phyloP scores from a whole-genome alignment of 2,888 invertebrate species.

The Tanypteryx hageni region DNA sequence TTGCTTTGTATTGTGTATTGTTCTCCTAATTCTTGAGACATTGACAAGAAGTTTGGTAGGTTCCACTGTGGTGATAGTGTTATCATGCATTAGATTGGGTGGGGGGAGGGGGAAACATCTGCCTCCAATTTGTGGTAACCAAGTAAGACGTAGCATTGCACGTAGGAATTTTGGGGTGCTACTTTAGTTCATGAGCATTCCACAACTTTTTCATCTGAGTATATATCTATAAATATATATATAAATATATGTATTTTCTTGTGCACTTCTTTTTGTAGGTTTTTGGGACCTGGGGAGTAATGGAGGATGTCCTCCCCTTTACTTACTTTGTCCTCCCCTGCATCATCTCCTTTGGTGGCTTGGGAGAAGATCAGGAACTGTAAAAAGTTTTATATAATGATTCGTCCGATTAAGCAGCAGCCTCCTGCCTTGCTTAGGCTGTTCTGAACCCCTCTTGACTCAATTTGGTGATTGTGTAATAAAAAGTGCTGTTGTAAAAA shows the following conservation, averaged over 20 bases:
- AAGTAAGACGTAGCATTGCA: constrained; percentile 61
- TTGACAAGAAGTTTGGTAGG: constrained; percentile 60
- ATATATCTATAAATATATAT: constrained; percentile 59
- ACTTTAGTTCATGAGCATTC: constrained; percentile 63
- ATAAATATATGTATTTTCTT: constrained; percentile 51
- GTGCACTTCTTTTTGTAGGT: constrained; percentile 56
- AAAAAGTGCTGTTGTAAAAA: constrained; percentile 58
- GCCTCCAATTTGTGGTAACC: constrained; percentile 62
- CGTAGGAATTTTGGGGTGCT: constrained; percentile 64
- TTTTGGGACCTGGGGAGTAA: constrained; percentile 56
- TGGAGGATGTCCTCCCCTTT: constrained; percentile 61
- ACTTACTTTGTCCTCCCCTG: constrained; percentile 54
- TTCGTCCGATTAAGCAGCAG: constrained; percentile 52
- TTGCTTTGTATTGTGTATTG: constrained; percentile 55
- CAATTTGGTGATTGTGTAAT: constrained; percentile 62
- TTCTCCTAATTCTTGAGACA: constrained; percentile 63
- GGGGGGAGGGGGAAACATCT: constrained; percentile 58
- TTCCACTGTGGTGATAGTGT: constrained; percentile 62
- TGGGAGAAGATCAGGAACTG: constrained; percentile 42
- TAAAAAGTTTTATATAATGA: constrained; percentile 61
- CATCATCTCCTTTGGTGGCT: background rate
- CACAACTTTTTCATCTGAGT: constrained; percentile 62
- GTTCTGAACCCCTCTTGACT: constrained; percentile 54
- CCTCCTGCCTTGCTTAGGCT: constrained; percentile 58
- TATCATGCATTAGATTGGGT: constrained; percentile 51